A percentile compares a stretch with the other conserved stretches of the same genome.
Conservation (phyloP, 2,888 invertebrate genomes). For the Clostera curtula region DNA sequence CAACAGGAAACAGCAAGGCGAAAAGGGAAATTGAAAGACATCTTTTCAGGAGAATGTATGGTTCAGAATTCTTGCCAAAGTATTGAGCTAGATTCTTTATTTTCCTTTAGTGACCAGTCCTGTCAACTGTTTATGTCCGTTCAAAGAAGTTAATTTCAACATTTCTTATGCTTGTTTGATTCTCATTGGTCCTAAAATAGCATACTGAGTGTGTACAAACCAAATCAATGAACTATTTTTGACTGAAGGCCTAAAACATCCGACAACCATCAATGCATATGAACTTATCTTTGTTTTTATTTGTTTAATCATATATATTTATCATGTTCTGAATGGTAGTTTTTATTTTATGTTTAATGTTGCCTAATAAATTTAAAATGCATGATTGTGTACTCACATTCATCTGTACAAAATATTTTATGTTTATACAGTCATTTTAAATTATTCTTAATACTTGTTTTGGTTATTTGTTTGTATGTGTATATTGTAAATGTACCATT, state of each 20-base stretch:
- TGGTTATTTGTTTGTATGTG: too few species aligned
- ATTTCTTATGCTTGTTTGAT: constrained; percentile 18
- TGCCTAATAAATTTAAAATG: too few species aligned
- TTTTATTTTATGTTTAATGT: too few species aligned
- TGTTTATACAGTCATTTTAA: too few species aligned
- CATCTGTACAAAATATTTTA: too few species aligned
- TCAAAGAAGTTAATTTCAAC: constrained; percentile 12
- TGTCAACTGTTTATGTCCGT: constrained; percentile 19
- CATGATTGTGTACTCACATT: too few species aligned
- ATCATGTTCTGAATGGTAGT: too few species aligned
- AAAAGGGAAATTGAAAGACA: constrained; percentile 90
- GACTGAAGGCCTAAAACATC: constrained; percentile 14
- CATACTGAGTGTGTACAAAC: constrained; percentile 17
- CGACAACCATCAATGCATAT: constrained; percentile 6
- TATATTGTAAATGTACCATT: too few species aligned
- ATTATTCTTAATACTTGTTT: too few species aligned
- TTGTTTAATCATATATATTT: too few species aligned
- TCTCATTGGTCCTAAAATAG: constrained; percentile 29
- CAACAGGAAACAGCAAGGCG: constrained; percentile 86
- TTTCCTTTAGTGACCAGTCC: constrained; percentile 41
- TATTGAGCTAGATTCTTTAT: constrained; percentile 61
- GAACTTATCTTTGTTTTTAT: too few species aligned
- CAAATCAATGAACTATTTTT: constrained; percentile 16
- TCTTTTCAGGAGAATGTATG: constrained; percentile 89
- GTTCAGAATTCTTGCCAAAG: constrained; percentile 71